Percentiles rank a stretch among this genome's conserved stretches.
phyloP scores from a whole-genome alignment of 2,113 vertebrate species.

The Lipophrys pholis region DNA sequence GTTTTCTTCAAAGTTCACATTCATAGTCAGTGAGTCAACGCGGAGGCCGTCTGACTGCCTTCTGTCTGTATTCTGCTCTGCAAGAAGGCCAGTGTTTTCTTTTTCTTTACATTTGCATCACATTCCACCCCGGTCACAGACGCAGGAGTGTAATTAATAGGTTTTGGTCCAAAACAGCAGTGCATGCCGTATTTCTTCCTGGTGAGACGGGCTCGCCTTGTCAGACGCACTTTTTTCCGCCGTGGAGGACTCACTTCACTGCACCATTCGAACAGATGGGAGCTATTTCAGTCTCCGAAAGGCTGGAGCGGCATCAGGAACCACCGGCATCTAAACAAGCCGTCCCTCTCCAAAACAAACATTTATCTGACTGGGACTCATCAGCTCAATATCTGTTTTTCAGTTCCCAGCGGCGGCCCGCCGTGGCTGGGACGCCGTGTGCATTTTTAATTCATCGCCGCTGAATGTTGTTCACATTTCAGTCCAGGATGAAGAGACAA shows the following conservation, averaged over 20 bases:
- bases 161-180: constrained; percentile 33
- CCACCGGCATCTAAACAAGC: constrained; percentile 67
- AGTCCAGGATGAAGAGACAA: neutral
- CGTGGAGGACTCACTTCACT: neutral
- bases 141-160: constrained; percentile 43
- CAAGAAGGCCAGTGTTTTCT: constrained; percentile 15
- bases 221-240: constrained; percentile 31
- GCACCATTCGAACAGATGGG: constrained; percentile 56
- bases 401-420: constrained; percentile 1
- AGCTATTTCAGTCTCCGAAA: constrained; percentile 57
- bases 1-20: constrained; percentile 1
- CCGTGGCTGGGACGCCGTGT: constrained; percentile 17
- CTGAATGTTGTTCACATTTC: constrained; percentile 23
- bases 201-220: neutral
- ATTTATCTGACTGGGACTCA: constrained; percentile 38
- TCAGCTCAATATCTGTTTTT: constrained; percentile 46
- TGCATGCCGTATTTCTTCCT: constrained; percentile 24
- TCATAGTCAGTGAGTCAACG: constrained; percentile 36
- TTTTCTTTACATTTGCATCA: constrained; percentile 22
- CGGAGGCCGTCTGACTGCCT: constrained; percentile 4
- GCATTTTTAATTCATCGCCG: constrained; percentile 24
- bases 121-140: constrained; percentile 23
- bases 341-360: constrained; percentile 57
- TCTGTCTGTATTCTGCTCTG: constrained; percentile 18
- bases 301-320: constrained; percentile 41